phyloP scores from a whole-genome alignment of 2,113 vertebrate genomes.

The Anas platyrhynchos region DNA sequence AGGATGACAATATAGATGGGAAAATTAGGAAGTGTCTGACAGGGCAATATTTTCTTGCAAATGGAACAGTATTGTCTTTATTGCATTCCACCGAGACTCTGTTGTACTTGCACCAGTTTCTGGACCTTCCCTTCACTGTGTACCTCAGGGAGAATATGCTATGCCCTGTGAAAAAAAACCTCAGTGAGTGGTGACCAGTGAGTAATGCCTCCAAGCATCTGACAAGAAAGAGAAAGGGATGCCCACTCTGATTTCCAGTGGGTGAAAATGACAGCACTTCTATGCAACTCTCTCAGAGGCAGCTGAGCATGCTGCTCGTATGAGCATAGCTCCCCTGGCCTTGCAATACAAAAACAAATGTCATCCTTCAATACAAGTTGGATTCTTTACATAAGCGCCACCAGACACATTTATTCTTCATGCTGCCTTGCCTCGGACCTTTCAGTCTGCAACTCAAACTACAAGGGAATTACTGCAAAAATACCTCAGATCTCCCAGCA shows the following conservation, averaged over 20 bases:
- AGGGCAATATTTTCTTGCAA: not conserved
- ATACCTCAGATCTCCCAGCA: not conserved
- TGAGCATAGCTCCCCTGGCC: not conserved
- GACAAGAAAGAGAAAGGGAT: not conserved
- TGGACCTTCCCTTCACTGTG: not conserved
- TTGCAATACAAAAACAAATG: constrained; percentile 3
- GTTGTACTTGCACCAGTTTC: not conserved
- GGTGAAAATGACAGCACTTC: not conserved
- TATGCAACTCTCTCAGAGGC: not conserved
- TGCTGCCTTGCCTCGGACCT: not conserved
- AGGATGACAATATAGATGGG: not conserved
- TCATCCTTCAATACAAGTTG: not conserved
- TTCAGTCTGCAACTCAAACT: not conserved
- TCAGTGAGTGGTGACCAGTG: not conserved
- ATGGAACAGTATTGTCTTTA: not conserved
- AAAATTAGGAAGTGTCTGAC: not conserved
- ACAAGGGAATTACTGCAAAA: not conserved
- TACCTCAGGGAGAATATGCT: not conserved
- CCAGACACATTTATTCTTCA: not conserved
- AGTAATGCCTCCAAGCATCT: not conserved
- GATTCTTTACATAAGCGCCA: not conserved
- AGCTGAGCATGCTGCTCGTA: not conserved
- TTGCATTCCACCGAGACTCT: not conserved
- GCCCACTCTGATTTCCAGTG: not conserved
- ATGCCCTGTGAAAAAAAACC: not conserved